Conservation (phyloP, 2,888 invertebrate genomes). For the Cheilosia vernalis region DNA sequence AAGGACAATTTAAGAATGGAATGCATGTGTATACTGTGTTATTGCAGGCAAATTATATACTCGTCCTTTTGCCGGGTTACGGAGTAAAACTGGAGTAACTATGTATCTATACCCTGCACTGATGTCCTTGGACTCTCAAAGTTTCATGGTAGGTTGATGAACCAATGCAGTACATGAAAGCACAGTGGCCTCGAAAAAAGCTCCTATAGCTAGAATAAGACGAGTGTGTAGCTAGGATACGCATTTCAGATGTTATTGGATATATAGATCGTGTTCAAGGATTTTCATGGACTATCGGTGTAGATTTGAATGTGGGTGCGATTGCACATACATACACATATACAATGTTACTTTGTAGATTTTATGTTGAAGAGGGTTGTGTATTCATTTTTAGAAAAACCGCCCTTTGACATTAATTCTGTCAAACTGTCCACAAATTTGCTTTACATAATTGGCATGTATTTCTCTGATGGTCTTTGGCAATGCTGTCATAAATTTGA, state of each 20-base stretch:
- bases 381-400: not conserved
- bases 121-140: conserved; percentile 79
- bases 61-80: conserved; percentile 63
- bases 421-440: not conserved
- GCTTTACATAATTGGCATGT: too few relatives aligned
- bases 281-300: conserved; percentile 47
- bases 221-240: conserved; percentile 50
- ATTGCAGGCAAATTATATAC: conserved; percentile 15
- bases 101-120: conserved; percentile 63
- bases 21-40: not conserved
- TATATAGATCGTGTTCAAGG: conserved; percentile 66
- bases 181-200: conserved; percentile 72
- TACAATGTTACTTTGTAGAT: not conserved
- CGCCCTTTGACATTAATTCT: not conserved
- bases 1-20: conserved; percentile 41
- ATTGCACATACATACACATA: not conserved
- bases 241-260: conserved; percentile 68
- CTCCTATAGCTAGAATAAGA: conserved; percentile 39
- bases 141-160: conserved; percentile 77
- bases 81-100: conserved; percentile 61
- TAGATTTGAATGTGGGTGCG: not conserved
- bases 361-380: not conserved
- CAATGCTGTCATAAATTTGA: too few relatives aligned
- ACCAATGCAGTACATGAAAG: conserved; percentile 61
- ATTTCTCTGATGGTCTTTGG: too few relatives aligned